Evolutionary conservation across 37 sponge, comb jelly and placozoan genomes (phyloP).

Genomic region (Axinella damicornis): DNA sequence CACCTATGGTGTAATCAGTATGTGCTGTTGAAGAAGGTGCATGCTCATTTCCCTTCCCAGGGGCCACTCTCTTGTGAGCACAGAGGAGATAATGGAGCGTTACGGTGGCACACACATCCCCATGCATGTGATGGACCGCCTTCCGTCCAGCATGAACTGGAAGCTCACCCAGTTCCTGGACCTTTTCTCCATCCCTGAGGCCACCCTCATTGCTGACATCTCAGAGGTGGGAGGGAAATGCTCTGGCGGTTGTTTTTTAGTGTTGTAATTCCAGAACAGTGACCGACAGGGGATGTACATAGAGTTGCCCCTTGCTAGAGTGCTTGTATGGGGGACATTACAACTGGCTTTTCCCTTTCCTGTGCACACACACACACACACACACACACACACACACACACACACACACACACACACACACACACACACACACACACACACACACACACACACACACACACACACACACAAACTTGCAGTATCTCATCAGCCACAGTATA

Average conservation of each 20-base stretch:
- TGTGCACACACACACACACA: conserved; percentile 15
- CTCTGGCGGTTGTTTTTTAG: no score
- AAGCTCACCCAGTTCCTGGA: conserved; percentile 84
- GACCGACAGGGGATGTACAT: no score
- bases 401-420: not conserved
- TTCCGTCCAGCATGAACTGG: not conserved
- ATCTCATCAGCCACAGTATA: conserved; percentile 5
- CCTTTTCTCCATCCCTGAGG: conserved; percentile 84
- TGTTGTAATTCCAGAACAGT: no score
- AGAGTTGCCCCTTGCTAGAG: no score
- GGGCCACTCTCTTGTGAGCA: conserved; percentile 67
- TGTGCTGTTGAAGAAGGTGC: no score
- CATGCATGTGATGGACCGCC: conserved; percentile 67
- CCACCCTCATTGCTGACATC: conserved; percentile 81
- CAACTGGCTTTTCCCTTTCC: no score
- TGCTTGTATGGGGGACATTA: no score
- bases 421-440: conserved; percentile 2
- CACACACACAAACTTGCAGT: conserved; percentile 6
- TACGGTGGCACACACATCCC: conserved; percentile 90
- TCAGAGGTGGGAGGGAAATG: conserved; percentile 54
- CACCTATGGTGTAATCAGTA: not conserved
- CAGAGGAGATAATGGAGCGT: conserved; percentile 61
- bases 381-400: conserved; percentile 18
- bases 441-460: conserved; percentile 1
- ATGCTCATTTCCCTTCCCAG: no score